Conservation (phyloP, 1,140 invertebrate genomes). For the Sarcophaga bullata region DNA sequence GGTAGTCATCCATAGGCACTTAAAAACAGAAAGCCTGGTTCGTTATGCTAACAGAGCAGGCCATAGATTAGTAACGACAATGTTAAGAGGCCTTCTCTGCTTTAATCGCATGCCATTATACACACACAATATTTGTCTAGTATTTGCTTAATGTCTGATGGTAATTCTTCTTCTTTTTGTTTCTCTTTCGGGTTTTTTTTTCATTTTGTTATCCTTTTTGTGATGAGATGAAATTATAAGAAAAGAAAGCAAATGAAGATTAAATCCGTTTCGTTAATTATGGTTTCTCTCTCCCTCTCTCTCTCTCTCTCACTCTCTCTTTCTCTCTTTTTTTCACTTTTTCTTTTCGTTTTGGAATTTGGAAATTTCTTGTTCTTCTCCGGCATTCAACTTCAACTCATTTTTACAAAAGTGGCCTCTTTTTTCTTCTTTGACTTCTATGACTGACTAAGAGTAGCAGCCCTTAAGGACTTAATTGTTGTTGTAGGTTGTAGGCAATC, state of each 20-base stretch:
- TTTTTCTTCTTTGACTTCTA: too few relatives aligned
- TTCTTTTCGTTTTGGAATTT: not conserved
- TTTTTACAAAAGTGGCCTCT: not conserved
- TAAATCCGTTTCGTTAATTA: constrained; percentile 27
- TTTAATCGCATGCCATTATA: too few relatives aligned
- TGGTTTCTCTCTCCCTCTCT: not conserved
- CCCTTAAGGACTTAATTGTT: too few relatives aligned
- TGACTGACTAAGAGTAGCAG: too few relatives aligned
- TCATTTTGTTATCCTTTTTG: too few relatives aligned
- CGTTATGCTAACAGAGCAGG: too few relatives aligned
- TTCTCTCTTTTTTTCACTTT: not conserved
- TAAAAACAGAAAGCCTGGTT: too few relatives aligned
- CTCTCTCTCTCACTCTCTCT: not conserved
- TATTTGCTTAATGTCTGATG: constrained; percentile 18
- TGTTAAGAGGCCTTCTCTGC: too few relatives aligned
- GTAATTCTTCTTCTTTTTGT: not conserved
- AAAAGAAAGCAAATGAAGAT: constrained; percentile 22
- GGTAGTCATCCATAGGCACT: too few relatives aligned
- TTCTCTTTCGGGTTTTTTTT: too few relatives aligned
- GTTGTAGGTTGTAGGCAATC: too few relatives aligned
- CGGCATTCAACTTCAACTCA: not conserved
- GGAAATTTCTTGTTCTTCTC: not conserved
- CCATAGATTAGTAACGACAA: too few relatives aligned
- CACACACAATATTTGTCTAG: not conserved
- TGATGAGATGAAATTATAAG: constrained; percentile 5